Percentiles rank a stretch among this genome's conserved stretches.
Conservation (phyloP, 1,140 invertebrate genomes). For the Zaprionus ornatus region DNA sequence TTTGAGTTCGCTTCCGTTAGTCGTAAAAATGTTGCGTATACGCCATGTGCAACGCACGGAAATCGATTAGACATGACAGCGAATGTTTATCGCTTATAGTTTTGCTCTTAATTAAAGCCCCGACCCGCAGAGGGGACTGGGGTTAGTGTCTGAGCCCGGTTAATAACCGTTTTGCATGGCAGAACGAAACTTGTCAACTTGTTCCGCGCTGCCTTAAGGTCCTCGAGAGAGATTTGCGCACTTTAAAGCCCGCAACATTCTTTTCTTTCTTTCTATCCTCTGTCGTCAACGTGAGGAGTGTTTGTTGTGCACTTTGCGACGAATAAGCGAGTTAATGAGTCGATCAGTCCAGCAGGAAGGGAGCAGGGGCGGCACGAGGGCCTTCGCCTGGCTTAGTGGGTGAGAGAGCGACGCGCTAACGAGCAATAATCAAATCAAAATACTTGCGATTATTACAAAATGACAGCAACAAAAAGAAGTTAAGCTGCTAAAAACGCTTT, state of each 20-base stretch:
- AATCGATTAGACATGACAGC: conserved; percentile 69
- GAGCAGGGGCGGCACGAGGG: background rate
- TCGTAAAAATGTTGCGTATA: conserved; percentile 39
- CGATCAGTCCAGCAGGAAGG: conserved; percentile 43
- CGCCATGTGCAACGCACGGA: conserved; percentile 50
- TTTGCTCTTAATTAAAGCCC: conserved; percentile 62
- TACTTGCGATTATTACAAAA: conserved; percentile 74
- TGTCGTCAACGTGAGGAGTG: background rate
- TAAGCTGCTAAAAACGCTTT: conserved; percentile 37
- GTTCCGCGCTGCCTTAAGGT: conserved; percentile 3
- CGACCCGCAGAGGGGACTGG: background rate
- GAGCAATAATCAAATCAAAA: conserved; percentile 82
- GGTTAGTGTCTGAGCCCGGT: background rate
- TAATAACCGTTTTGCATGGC: conserved; percentile 71
- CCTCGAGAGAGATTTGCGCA: conserved; percentile 6
- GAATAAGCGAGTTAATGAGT: conserved; percentile 79
- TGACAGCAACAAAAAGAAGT: conserved; percentile 31
- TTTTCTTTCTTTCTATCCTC: background rate
- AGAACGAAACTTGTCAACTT: conserved; percentile 13
- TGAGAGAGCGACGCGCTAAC: conserved; percentile 53
- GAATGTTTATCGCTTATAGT: conserved; percentile 67
- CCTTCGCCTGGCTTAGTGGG: background rate
- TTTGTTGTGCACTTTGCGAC: conserved; percentile 60
- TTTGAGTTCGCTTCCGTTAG: background rate
- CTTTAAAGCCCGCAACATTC: conserved; percentile 20